Evolutionary conservation across 2,113 vertebrate genomes (phyloP).

Genomic region (Indri indri): DNA sequence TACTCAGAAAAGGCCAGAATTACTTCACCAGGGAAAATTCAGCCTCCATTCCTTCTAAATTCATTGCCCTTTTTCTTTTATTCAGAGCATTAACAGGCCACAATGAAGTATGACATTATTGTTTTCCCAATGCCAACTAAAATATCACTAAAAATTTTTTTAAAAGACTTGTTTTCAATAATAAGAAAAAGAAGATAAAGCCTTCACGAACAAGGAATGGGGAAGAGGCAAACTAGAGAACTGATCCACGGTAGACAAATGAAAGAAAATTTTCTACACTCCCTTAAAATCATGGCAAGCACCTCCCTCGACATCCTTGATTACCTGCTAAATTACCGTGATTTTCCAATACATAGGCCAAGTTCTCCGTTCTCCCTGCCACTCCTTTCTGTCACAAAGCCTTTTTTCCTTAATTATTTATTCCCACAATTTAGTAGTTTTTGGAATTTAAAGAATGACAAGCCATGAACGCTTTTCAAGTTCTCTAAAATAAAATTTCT

Average conservation of each 20-base stretch:
- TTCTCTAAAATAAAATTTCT: not conserved
- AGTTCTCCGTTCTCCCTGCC: not conserved
- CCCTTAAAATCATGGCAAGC: not conserved
- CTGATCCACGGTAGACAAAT: not conserved
- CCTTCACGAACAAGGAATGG: not conserved
- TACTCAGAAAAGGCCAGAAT: not conserved
- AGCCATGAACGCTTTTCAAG: not conserved
- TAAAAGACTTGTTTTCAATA: not conserved
- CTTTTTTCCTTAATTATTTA: not conserved
- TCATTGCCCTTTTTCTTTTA: not conserved
- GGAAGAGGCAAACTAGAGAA: not conserved
- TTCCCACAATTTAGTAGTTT: not conserved
- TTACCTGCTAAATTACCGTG: not conserved
- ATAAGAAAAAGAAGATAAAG: not conserved
- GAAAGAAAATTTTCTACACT: not conserved
- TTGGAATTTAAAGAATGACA: not conserved
- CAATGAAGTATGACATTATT: not conserved
- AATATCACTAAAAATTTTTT: not conserved
- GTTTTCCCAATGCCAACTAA: not conserved
- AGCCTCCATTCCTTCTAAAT: not conserved
- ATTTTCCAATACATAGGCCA: not conserved
- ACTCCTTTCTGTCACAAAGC: not conserved
- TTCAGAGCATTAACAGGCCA: not conserved
- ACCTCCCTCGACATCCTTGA: not conserved
- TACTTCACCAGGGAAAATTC: not conserved